phyloP scores from a whole-genome alignment of 2,888 invertebrate species.

The Pyrocoelia pectoralis region DNA sequence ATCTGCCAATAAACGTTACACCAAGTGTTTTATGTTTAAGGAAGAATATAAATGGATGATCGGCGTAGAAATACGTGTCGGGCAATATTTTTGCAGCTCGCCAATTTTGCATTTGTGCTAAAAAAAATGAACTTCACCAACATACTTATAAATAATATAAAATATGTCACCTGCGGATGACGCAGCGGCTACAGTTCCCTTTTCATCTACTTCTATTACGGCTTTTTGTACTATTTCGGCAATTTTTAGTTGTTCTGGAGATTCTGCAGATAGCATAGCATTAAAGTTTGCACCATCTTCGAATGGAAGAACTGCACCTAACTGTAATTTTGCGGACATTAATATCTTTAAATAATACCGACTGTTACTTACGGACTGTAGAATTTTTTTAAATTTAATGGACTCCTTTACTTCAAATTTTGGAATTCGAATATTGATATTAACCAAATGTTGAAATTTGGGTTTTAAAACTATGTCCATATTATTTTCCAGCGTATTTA shows the following conservation, averaged over 20 bases:
- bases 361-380: slow-evolving; percentile 5
- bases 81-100: not conserved
- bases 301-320: slow-evolving; percentile 11
- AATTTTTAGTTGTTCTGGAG: slow-evolving; percentile 13
- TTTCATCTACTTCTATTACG: slow-evolving; percentile 10
- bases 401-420: slow-evolving; percentile 2
- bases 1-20: slow-evolving; percentile 13
- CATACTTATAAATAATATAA: no score
- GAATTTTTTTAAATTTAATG: not conserved
- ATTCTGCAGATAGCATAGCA: slow-evolving; percentile 59
- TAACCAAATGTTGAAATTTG: not conserved
- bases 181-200: slow-evolving; percentile 2
- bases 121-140: not conserved
- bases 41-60: slow-evolving; percentile 19
- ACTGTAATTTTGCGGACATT: not conserved
- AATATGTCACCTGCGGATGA: not conserved
- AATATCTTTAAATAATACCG: not conserved
- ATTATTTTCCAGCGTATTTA: slow-evolving; percentile 3
- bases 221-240: slow-evolving; percentile 27
- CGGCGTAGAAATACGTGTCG: not conserved
- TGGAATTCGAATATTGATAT: not conserved
- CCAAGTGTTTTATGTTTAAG: slow-evolving; percentile 10
- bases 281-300: not conserved
- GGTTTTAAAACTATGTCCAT: not conserved
- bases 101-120: not conserved